phyloP scores from a whole-genome alignment of 2,797 vertebrate species.

The Crenichthys baileyi region DNA sequence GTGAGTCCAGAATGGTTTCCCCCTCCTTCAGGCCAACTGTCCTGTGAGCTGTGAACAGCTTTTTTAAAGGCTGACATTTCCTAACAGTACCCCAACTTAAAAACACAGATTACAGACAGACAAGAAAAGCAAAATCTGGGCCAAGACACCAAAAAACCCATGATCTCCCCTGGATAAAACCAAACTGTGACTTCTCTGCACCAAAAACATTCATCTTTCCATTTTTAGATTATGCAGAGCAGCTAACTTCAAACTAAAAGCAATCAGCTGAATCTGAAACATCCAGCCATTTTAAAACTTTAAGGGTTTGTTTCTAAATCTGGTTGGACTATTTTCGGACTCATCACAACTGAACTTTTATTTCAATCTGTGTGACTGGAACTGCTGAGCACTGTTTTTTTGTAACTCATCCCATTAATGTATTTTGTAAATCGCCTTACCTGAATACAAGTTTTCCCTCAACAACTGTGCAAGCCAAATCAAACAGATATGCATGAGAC shows the following conservation, averaged over 20 bases:
- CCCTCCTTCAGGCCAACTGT: constrained; percentile 56
- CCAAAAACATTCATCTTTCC: not conserved
- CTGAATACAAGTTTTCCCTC: constrained; percentile 59
- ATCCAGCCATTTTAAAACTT: constrained; percentile 21
- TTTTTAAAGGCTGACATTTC: constrained; percentile 64
- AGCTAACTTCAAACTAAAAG: constrained; percentile 11
- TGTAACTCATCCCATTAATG: constrained; percentile 48
- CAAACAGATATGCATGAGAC: constrained; percentile 21
- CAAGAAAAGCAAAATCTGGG: constrained; percentile 41
- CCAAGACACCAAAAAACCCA: constrained; percentile 32
- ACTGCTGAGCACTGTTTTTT: constrained; percentile 39
- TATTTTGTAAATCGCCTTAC: constrained; percentile 38
- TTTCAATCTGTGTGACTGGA: constrained; percentile 22
- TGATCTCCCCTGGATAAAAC: constrained; percentile 27
- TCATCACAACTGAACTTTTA: constrained; percentile 35
- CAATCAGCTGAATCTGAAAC: constrained; percentile 40
- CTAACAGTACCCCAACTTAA: constrained; percentile 60
- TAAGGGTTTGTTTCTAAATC: constrained; percentile 14
- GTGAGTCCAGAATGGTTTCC: constrained; percentile 42
- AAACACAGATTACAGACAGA: constrained; percentile 53
- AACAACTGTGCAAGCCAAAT: constrained; percentile 28
- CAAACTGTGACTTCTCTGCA: not conserved
- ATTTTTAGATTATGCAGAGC: constrained; percentile 22
- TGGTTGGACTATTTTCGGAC: constrained; percentile 16
- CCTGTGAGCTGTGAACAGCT: constrained; percentile 52